Percentiles rank a stretch among this genome's conserved stretches.
phyloP scores from a whole-genome alignment of 2,113 vertebrate genomes.

The Mohoua ochrocephala region DNA sequence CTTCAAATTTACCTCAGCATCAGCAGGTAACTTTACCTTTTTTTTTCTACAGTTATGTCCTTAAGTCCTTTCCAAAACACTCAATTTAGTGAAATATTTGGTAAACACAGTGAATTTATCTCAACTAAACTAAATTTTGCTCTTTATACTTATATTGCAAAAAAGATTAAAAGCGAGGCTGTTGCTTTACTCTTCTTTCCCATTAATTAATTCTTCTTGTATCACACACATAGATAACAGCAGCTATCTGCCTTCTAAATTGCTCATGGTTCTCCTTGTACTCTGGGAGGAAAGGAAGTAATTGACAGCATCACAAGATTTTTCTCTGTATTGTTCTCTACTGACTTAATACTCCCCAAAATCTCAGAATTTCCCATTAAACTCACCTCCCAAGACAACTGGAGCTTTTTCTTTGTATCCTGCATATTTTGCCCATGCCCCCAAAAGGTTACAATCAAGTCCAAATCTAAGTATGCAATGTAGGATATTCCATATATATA shows the following conservation, averaged over 20 bases:
- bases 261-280: neutral
- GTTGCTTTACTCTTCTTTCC: neutral
- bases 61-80: neutral
- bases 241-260: neutral
- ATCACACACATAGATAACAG: neutral
- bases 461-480: neutral
- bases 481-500: neutral
- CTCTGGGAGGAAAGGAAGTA: neutral
- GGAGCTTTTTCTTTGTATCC: neutral
- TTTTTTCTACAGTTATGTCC: neutral
- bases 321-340: neutral
- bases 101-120: neutral
- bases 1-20: neutral
- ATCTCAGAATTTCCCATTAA: neutral
- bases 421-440: rapidly evolving
- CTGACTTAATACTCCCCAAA: neutral
- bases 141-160: neutral
- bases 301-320: neutral
- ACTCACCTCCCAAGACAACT: neutral
- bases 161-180: neutral
- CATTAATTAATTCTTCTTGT: neutral
- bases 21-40: neutral
- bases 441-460: neutral
- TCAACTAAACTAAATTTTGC: neutral
- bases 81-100: neutral